These are phyloP conservation scores for Cyanoderma ruficeps DNA, from an alignment of 2,113 vertebrate genomes.

Conservation along the genomic window DNA sequence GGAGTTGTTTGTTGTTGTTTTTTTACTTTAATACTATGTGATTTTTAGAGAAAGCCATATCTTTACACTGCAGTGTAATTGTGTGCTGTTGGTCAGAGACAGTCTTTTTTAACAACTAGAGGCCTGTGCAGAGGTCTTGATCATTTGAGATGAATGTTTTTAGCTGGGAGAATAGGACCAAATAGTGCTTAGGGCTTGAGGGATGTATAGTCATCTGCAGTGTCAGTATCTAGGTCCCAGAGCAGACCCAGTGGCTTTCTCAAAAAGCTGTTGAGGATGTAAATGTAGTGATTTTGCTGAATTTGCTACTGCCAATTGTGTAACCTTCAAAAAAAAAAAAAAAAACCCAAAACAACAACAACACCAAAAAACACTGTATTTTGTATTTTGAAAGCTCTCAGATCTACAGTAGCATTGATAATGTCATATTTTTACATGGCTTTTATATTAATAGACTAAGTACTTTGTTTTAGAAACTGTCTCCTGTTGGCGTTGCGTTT, in stretches of 20 bases:
- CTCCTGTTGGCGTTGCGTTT: constrained; percentile 13
- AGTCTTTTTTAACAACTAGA: neutral
- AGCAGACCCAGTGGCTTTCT: neutral
- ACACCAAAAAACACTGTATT: neutral
- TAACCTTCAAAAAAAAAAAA: neutral
- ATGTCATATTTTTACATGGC: neutral
- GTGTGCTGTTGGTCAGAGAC: neutral
- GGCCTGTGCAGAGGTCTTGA: neutral
- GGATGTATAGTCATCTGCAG: neutral
- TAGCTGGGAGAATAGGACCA: neutral
- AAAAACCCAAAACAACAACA: neutral
- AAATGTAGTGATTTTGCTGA: neutral
- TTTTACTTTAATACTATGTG: neutral
- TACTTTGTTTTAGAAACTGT: constrained; percentile 6
- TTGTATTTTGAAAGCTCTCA: constrained; percentile 26
- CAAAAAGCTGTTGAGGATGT: neutral
- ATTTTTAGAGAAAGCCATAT: constrained; percentile 1
- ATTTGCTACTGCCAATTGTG: constrained; percentile 9
- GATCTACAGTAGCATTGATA: constrained; percentile 1
- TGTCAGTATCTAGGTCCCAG: neutral
- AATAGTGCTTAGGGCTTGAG: neutral
- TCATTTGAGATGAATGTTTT: neutral
- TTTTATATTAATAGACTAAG: constrained; percentile 2
- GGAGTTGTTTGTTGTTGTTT: neutral
- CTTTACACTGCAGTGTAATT: neutral